phyloP scores from a whole-genome alignment of 1,140 invertebrate genomes.

The Drosophila prosaltans region DNA sequence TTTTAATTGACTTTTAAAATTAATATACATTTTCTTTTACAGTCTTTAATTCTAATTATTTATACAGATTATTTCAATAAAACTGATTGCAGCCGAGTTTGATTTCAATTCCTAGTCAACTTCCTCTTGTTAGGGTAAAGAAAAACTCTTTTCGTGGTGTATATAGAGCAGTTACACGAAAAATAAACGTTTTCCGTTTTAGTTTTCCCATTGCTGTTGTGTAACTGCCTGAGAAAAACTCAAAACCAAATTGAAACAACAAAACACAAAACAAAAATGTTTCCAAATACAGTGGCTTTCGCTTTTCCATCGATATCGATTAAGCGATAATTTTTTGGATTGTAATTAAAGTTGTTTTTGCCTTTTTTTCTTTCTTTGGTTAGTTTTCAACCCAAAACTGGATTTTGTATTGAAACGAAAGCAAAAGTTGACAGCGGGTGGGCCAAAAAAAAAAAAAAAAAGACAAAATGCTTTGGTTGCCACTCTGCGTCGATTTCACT shows the following conservation, averaged over 20 bases:
- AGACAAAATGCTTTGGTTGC: conserved; percentile 2
- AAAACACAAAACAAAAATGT: conserved; percentile 41
- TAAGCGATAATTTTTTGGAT: conserved; percentile 63
- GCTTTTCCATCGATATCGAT: conserved; percentile 65
- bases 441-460: conserved; percentile 11
- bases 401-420: conserved; percentile 45
- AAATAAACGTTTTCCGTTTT: conserved; percentile 25
- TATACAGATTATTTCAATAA: not conserved
- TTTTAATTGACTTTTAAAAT: too few relatives aligned
- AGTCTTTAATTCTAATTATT: too few relatives aligned
- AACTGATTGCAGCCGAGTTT: not conserved
- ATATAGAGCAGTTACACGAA: conserved; percentile 7
- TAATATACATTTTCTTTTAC: too few relatives aligned
- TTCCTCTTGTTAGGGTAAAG: not conserved
- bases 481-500: conserved; percentile 46
- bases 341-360: conserved; percentile 60
- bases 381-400: conserved; percentile 51
- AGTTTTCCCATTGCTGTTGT: conserved; percentile 5
- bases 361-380: conserved; percentile 38
- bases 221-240: conserved; percentile 27
- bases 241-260: too few relatives aligned
- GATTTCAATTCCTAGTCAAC: not conserved
- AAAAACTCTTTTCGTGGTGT: not conserved
- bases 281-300: conserved; percentile 58
- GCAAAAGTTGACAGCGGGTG: conserved; percentile 58